A percentile compares a stretch with the other conserved stretches of the same genome.
Conservation (phyloP, 2,113 vertebrate genomes). For the Phoenicopterus ruber region DNA sequence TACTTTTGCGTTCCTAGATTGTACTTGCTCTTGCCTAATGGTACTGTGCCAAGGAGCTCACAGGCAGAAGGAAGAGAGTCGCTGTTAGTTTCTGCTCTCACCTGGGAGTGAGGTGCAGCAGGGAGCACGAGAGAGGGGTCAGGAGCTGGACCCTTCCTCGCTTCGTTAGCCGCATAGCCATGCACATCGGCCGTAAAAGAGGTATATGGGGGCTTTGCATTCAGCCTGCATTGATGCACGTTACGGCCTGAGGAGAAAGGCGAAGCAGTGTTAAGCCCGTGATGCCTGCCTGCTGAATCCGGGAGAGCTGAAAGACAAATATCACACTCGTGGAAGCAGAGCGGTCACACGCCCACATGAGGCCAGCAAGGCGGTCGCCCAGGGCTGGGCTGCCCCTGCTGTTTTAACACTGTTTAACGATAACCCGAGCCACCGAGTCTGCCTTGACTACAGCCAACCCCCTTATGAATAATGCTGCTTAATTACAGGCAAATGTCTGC, state of each 20-base stretch:
- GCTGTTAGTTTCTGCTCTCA: background rate
- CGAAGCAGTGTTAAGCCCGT: background rate
- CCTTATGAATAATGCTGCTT: background rate
- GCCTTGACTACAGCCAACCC: background rate
- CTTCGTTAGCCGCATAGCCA: rapidly evolving
- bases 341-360: no score
- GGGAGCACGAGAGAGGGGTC: background rate
- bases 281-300: background rate
- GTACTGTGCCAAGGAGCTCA: background rate
- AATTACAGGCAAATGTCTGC: background rate
- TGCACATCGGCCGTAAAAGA: background rate
- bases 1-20: background rate
- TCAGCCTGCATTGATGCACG: background rate
- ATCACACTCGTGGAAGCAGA: rapidly evolving
- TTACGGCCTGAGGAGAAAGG: background rate
- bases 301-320: background rate
- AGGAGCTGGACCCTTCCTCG: background rate
- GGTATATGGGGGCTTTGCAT: background rate
- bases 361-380: no score
- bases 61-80: background rate
- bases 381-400: background rate
- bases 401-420: background rate
- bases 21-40: background rate
- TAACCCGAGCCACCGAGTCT: background rate
- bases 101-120: background rate